These are phyloP conservation scores for Merodon equestris DNA, from an alignment of 2,888 invertebrate genomes.

Conservation along the genomic window DNA sequence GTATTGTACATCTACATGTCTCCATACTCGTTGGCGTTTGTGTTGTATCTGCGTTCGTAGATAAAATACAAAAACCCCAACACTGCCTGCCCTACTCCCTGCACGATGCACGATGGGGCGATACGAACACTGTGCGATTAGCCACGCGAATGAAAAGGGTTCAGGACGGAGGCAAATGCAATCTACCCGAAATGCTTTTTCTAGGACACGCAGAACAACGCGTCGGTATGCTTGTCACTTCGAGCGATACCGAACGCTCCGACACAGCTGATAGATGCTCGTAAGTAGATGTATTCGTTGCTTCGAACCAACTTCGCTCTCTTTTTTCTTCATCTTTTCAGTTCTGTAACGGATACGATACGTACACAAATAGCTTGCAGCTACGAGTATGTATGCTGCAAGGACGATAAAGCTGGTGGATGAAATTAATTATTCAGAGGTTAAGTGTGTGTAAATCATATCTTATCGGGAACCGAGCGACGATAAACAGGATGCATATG, in stretches of 20 bases:
- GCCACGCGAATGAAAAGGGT: no score
- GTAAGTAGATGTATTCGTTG: slow-evolving; percentile 28
- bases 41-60: neutral
- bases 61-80: no score
- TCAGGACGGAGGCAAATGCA: no score
- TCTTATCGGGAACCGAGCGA: slow-evolving; percentile 62
- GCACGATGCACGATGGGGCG: no score
- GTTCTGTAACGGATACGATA: neutral
- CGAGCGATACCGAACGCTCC: no score
- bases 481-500: slow-evolving; percentile 60
- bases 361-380: slow-evolving; percentile 45
- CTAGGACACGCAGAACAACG: no score
- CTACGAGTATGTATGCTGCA: slow-evolving; percentile 43
- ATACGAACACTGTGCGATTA: no score
- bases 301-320: slow-evolving; percentile 32
- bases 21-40: neutral
- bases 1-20: neutral
- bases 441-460: slow-evolving; percentile 69
- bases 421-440: slow-evolving; percentile 70
- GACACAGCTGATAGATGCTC: neutral
- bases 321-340: slow-evolving; percentile 18
- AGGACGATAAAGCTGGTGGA: slow-evolving; percentile 64
- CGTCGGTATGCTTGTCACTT: no score
- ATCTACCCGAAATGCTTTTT: no score
- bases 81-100: no score